Evolutionary conservation across 2,113 vertebrate genomes (phyloP).

Genomic region (Seriola rivoliana): DNA sequence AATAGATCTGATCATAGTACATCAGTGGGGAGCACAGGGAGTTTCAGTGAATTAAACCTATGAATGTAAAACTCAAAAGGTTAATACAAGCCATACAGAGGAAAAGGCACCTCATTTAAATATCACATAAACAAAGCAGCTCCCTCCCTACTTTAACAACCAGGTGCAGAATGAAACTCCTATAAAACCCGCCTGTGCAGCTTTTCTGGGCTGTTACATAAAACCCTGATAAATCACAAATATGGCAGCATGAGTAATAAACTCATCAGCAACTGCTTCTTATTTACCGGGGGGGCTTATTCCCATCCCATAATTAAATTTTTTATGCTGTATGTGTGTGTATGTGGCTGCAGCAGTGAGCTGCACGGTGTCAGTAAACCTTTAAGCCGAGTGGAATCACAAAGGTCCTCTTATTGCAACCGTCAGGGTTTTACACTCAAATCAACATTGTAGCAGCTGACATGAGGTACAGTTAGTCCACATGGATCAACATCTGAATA

Average conservation of each 20-base stretch:
- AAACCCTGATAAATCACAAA: constrained; percentile 57
- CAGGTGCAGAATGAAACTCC: constrained; percentile 38
- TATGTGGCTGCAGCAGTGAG: constrained; percentile 11
- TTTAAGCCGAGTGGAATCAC: constrained; percentile 31
- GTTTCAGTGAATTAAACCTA: constrained; percentile 9
- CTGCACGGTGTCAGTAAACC: constrained; percentile 13
- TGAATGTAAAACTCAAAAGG: constrained; percentile 20
- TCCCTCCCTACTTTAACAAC: not conserved
- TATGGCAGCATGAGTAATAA: constrained; percentile 46
- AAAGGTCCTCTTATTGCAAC: constrained; percentile 25
- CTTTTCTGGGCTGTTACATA: constrained; percentile 18
- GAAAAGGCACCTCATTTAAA: constrained; percentile 41
- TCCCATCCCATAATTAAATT: constrained; percentile 49
- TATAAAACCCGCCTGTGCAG: constrained; percentile 25
- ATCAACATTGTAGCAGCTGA: constrained; percentile 27
- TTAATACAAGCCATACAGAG: not conserved
- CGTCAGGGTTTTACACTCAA: constrained; percentile 2
- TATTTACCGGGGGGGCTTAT: constrained; percentile 40
- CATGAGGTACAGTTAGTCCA: not conserved
- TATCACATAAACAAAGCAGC: constrained; percentile 37
- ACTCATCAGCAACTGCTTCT: constrained; percentile 48
- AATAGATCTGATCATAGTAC: not conserved
- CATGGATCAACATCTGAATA: constrained; percentile 4
- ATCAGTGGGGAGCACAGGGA: not conserved
- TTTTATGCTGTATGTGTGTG: constrained; percentile 4